Evolutionary conservation across 2,113 vertebrate species (phyloP).

Genomic region (Oreotrochilus melanogaster): DNA sequence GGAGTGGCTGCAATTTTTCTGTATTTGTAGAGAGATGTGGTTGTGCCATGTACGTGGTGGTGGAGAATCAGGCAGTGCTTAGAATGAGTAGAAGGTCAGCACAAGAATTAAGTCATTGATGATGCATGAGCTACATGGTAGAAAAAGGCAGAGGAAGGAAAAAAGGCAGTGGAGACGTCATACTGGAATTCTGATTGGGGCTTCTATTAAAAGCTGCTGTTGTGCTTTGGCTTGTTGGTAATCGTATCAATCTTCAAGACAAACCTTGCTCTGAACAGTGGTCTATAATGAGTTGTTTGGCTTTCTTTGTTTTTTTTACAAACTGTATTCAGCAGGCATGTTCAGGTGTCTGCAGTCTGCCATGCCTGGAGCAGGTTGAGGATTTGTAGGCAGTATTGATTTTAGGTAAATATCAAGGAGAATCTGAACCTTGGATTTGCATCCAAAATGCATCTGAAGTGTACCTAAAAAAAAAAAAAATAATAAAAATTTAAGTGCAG

Average conservation of each 20-base stretch:
- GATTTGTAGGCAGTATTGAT: background rate
- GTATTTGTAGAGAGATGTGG: background rate
- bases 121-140: accelerated
- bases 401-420: background rate
- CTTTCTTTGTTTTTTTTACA: background rate
- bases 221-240: background rate
- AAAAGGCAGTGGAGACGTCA: background rate
- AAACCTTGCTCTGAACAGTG: background rate
- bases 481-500: background rate
- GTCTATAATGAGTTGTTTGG: background rate
- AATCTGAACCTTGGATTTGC: background rate
- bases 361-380: background rate
- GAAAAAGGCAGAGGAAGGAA: background rate
- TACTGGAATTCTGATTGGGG: background rate
- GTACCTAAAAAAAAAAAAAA: background rate
- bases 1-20: background rate
- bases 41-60: background rate
- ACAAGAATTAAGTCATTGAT: background rate
- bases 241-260: background rate
- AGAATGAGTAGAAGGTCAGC: background rate
- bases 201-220: background rate
- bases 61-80: background rate
- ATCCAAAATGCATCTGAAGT: background rate
- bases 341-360: background rate
- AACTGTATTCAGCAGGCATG: background rate